A percentile compares a stretch with the other conserved stretches of the same genome.
phyloP scores from a whole-genome alignment of 1,140 invertebrate genomes.

The Nixonia krombeini region DNA sequence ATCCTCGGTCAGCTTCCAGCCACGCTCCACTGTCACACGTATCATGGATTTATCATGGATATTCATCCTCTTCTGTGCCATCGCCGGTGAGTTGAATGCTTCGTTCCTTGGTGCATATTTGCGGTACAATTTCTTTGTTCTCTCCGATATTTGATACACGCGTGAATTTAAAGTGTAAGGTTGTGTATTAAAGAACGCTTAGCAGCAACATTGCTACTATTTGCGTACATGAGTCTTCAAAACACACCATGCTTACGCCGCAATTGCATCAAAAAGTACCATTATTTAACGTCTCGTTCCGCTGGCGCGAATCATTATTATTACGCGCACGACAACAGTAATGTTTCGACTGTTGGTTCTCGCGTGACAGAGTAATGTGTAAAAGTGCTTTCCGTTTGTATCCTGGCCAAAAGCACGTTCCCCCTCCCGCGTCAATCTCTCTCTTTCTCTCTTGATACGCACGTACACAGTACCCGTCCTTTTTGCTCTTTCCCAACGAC shows the following conservation, averaged over 20 bases:
- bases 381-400: neutral
- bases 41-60: slow-evolving; percentile 61
- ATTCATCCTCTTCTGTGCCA: slow-evolving; percentile 56
- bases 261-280: no score
- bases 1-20: slow-evolving; percentile 19
- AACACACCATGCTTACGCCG: no score
- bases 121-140: neutral
- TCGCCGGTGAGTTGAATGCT: slow-evolving; percentile 53
- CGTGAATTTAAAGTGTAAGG: no score
- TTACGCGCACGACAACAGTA: neutral
- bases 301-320: neutral
- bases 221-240: no score
- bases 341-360: neutral
- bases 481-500: neutral
- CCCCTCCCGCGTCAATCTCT: neutral
- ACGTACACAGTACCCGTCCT: no score
- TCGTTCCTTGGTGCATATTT: neutral
- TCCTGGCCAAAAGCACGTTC: neutral
- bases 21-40: slow-evolving; percentile 35
- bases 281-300: neutral
- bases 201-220: no score
- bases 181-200: no score
- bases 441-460: no score
- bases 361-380: neutral
- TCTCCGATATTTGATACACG: no score